A percentile compares a stretch with the other conserved stretches of the same genome.
Conservation (phyloP, 2,888 invertebrate species). For the Drosophila cognata region DNA sequence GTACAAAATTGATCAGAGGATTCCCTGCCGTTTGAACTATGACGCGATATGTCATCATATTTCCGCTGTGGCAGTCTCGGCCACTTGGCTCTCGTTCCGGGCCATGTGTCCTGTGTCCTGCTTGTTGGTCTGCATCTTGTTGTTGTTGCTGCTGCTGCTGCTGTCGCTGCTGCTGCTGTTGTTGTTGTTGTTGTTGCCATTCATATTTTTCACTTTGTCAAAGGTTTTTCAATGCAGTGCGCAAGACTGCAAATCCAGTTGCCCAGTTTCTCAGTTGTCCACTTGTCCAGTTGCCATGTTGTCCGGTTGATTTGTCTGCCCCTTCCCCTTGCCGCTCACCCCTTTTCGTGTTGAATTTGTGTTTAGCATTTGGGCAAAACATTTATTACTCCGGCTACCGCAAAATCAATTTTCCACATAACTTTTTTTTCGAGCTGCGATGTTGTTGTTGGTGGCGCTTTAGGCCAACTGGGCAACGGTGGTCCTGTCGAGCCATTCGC, state of each 20-base stretch:
- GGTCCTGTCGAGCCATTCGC: conserved; percentile 45
- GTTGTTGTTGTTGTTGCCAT: conserved; percentile 51
- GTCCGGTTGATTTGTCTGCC: conserved; percentile 26
- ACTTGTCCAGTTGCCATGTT: conserved; percentile 22
- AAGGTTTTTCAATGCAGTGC: conserved; percentile 57
- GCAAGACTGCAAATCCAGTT: conserved; percentile 60
- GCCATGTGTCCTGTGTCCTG: conserved; percentile 10
- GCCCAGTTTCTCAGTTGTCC: conserved; percentile 26
- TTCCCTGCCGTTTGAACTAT: conserved; percentile 86
- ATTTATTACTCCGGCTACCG: conserved; percentile 72
- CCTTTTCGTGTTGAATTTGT: conserved; percentile 47
- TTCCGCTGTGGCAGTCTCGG: conserved; percentile 68
- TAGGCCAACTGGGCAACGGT: conserved; percentile 41
- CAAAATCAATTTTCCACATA: conserved; percentile 76
- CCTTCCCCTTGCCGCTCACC: conserved; percentile 1
- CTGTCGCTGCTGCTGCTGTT: not conserved
- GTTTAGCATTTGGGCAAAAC: conserved; percentile 65
- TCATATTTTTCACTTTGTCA: conserved; percentile 75
- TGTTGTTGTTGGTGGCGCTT: conserved; percentile 20
- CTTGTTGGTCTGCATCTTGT: conserved; percentile 2
- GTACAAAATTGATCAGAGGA: conserved; percentile 85
- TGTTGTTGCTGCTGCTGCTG: not conserved
- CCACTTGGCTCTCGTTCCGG: conserved; percentile 25
- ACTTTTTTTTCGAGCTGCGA: conserved; percentile 45
- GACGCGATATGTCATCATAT: conserved; percentile 86